Percentiles rank a stretch among this genome's conserved stretches.
Conservation (phyloP, 2,113 vertebrate species). For the Pogona vitticeps region DNA sequence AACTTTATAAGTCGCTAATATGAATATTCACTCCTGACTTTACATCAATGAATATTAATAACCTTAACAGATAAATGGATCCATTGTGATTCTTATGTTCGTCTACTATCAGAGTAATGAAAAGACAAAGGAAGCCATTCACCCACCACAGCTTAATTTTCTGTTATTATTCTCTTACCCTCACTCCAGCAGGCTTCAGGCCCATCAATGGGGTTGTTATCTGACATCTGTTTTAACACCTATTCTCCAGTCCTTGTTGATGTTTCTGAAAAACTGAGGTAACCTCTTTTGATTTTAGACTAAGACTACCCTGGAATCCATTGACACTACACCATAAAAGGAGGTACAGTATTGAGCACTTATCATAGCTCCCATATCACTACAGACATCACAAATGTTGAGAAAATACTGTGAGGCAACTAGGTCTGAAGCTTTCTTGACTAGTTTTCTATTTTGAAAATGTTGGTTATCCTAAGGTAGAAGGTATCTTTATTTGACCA, state of each 20-base stretch:
- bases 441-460: neutral
- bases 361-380: neutral
- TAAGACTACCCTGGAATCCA: neutral
- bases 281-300: neutral
- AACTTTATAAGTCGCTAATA: constrained; percentile 10
- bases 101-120: neutral
- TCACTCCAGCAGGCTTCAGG: neutral
- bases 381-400: neutral
- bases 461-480: neutral
- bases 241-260: neutral
- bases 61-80: constrained; percentile 3
- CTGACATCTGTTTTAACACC: neutral
- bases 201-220: neutral
- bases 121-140: constrained; percentile 18
- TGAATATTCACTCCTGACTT: neutral
- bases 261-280: neutral
- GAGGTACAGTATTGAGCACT: neutral
- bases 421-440: neutral
- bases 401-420: neutral
- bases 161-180: neutral
- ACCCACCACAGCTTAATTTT: neutral
- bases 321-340: neutral
- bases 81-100: neutral
- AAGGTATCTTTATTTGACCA: neutral
- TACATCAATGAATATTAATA: neutral